A percentile compares a stretch with the other conserved stretches of the same genome.
phyloP scores from a whole-genome alignment of 2,797 vertebrate species.

The Anableps anableps region DNA sequence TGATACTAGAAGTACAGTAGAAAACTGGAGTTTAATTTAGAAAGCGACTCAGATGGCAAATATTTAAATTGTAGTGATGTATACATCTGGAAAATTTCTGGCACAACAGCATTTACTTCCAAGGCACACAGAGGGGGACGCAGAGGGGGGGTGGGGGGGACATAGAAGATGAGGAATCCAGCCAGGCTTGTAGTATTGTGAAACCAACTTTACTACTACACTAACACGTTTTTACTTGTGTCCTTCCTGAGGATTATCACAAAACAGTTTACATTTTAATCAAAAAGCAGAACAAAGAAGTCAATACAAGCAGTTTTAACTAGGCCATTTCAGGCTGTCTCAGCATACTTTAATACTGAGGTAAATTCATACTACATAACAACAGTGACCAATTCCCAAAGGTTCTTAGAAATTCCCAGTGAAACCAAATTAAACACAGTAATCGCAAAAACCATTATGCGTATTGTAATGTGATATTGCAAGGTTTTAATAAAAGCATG shows the following conservation, averaged over 20 bases:
- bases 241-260: not conserved
- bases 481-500: not conserved
- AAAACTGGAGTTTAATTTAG: not conserved
- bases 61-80: not conserved
- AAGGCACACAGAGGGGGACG: not conserved
- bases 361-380: not conserved
- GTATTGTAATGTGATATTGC: not conserved
- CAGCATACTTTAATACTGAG: not conserved
- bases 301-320: not conserved
- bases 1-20: not conserved
- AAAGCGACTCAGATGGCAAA: not conserved
- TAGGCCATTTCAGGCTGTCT: not conserved
- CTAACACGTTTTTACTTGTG: not conserved
- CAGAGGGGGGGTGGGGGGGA: too few species aligned
- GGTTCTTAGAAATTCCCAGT: not conserved
- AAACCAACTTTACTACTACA: not conserved
- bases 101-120: not conserved
- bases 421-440: not conserved
- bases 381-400: not conserved
- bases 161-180: not conserved
- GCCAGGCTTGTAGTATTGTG: not conserved
- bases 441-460: not conserved
- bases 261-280: not conserved
- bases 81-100: not conserved
- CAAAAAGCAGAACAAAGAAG: not conserved